These are phyloP conservation scores for Oscheius sp. DNA, from an alignment of 2,888 invertebrate species.

Conservation along the genomic window DNA sequence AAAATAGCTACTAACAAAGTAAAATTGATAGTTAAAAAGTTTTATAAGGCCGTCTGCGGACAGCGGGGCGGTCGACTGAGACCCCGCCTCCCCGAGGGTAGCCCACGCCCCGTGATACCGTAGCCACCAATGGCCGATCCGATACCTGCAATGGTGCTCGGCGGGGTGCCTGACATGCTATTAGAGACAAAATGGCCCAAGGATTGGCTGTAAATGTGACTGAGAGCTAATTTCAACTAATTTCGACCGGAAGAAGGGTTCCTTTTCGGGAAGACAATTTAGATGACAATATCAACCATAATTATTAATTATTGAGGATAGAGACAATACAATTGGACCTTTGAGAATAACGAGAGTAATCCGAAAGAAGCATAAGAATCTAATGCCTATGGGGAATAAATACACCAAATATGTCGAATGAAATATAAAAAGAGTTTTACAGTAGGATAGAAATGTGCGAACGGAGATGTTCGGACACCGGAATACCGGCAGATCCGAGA, in stretches of 20 bases:
- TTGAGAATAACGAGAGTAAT: neutral
- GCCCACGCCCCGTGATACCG: neutral
- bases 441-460: neutral
- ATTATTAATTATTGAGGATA: too few relatives aligned
- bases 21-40: slow-evolving; percentile 40
- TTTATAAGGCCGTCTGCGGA: slow-evolving; percentile 38
- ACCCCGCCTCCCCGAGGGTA: slow-evolving; percentile 9
- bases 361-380: neutral
- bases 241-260: neutral
- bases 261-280: too few relatives aligned
- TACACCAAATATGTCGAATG: too few relatives aligned
- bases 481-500: slow-evolving; percentile 1
- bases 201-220: slow-evolving; percentile 30
- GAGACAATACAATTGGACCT: too few relatives aligned
- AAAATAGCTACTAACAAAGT: slow-evolving; percentile 36
- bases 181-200: slow-evolving; percentile 10
- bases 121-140: neutral
- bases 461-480: neutral
- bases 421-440: too few relatives aligned
- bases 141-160: slow-evolving; percentile 6
- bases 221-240: slow-evolving; percentile 20
- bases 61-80: slow-evolving; percentile 17
- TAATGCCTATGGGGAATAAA: too few relatives aligned
- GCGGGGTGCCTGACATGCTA: slow-evolving; percentile 15
- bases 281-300: too few relatives aligned